phyloP scores from a whole-genome alignment of 2,888 invertebrate species.

The Folsomia manolachei region DNA sequence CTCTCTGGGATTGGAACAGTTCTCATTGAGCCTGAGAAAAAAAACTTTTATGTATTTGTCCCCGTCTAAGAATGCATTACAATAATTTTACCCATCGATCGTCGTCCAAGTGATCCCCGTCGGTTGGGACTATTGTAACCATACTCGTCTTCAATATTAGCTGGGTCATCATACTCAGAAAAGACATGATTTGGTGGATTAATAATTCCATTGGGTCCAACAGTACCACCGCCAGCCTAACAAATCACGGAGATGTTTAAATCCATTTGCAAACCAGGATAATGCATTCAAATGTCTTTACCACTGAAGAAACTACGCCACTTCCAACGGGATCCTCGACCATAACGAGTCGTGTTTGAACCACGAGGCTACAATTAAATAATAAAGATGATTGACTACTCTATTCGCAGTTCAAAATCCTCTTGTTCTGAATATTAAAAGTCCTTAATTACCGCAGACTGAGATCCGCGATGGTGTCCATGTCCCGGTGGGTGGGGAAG shows the following conservation, averaged over 20 bases:
- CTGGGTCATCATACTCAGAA: constrained; percentile 85
- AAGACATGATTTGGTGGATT: constrained; percentile 56
- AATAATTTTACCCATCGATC: constrained; percentile 52
- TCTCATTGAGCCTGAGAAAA: constrained; percentile 46
- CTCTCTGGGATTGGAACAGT: constrained; percentile 50
- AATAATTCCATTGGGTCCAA: constrained; percentile 49
- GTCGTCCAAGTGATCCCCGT: constrained; percentile 65
- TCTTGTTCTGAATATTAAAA: background rate
- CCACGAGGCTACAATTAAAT: constrained; percentile 53
- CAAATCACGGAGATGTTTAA: constrained; percentile 39
- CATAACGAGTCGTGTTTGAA: constrained; percentile 61
- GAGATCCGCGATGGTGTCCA: constrained; percentile 78
- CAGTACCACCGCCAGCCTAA: constrained; percentile 49
- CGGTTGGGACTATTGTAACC: constrained; percentile 78
- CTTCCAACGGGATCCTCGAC: constrained; percentile 67
- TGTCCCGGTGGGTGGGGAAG: constrained; percentile 64
- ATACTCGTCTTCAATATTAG: constrained; percentile 87
- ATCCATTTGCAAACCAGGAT: too few relatives aligned
- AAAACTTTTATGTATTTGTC: too few relatives aligned
- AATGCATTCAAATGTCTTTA: too few relatives aligned
- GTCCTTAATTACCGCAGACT: constrained; percentile 68
- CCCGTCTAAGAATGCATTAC: too few relatives aligned
- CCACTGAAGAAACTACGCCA: constrained; percentile 44
- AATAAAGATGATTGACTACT: too few relatives aligned
- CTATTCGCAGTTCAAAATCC: too few relatives aligned